These are phyloP conservation scores for Gonatopus flavifemur DNA, from an alignment of 1,140 invertebrate genomes.

Conservation along the genomic window DNA sequence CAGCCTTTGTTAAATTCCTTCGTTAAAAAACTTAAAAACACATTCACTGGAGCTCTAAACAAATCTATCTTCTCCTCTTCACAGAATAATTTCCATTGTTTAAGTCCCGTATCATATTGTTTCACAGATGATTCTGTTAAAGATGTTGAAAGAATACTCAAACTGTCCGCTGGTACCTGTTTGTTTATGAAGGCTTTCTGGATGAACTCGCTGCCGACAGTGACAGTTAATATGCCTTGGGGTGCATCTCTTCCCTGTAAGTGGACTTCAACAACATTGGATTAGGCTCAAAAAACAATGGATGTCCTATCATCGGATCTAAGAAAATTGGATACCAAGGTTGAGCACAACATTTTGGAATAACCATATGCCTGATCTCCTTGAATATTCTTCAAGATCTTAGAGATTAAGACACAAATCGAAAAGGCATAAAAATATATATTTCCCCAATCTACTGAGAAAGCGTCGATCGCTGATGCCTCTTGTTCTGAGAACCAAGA, in stretches of 20 bases:
- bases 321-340: slow-evolving; percentile 7
- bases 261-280: slow-evolving; percentile 19
- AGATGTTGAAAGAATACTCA: not conserved
- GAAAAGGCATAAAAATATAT: not conserved
- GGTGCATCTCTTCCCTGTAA: slow-evolving; percentile 19
- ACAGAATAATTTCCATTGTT: not conserved
- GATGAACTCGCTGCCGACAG: slow-evolving; percentile 19
- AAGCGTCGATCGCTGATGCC: not conserved
- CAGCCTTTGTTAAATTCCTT: slow-evolving; percentile 40
- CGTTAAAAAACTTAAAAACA: slow-evolving; percentile 23
- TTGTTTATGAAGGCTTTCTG: not conserved
- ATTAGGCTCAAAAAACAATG: slow-evolving; percentile 17
- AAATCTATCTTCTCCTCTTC: not conserved
- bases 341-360: slow-evolving; percentile 11
- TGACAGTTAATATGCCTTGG: slow-evolving; percentile 20
- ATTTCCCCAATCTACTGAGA: not conserved
- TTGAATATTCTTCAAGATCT: not conserved
- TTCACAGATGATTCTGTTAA: not conserved
- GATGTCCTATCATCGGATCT: not conserved
- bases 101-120: not conserved
- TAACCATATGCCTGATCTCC: not conserved
- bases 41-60: not conserved
- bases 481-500: not conserved
- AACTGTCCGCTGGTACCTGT: not conserved
- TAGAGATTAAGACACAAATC: not conserved